Percentiles rank a stretch among this genome's conserved stretches.
phyloP scores from a whole-genome alignment of 2,888 invertebrate genomes.

The Minunthozetes semirufus region DNA sequence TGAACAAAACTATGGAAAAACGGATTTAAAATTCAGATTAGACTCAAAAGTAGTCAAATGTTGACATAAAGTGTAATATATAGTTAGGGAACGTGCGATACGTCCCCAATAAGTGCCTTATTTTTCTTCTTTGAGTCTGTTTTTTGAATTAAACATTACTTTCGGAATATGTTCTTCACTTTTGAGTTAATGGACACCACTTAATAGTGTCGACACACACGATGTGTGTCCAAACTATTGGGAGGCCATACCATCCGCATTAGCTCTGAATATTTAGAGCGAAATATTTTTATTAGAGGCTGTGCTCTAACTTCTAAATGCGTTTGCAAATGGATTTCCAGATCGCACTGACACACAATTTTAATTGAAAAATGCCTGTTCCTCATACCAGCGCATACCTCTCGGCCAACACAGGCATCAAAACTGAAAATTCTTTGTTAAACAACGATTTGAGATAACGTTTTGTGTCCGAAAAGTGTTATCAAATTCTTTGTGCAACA shows the following conservation, averaged over 20 bases:
- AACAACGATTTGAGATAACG: not conserved
- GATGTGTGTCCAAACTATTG: not conserved
- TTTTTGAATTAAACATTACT: not conserved
- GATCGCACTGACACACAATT: not conserved
- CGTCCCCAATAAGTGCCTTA: not conserved
- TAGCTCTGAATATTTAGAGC: not conserved
- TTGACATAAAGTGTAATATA: slow-evolving; percentile 28
- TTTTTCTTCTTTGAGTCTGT: not conserved
- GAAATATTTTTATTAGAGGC: not conserved
- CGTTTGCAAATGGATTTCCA: not conserved
- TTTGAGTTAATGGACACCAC: not conserved
- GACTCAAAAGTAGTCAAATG: slow-evolving; percentile 11
- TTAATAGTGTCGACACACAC: not conserved
- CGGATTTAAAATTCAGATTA: slow-evolving; percentile 23
- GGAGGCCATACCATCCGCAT: not conserved
- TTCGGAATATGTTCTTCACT: not conserved
- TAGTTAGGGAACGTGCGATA: not conserved
- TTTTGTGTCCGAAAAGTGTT: not conserved
- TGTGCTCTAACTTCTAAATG: not conserved
- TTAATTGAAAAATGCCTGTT: slow-evolving; percentile 20
- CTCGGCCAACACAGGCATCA: too few species aligned
- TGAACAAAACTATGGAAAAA: not conserved
- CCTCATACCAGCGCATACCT: not conserved
- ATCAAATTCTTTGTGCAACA: too few species aligned
- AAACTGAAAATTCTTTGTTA: not conserved